phyloP scores from a whole-genome alignment of 2,888 invertebrate species.

The Coelopa pilipes region DNA sequence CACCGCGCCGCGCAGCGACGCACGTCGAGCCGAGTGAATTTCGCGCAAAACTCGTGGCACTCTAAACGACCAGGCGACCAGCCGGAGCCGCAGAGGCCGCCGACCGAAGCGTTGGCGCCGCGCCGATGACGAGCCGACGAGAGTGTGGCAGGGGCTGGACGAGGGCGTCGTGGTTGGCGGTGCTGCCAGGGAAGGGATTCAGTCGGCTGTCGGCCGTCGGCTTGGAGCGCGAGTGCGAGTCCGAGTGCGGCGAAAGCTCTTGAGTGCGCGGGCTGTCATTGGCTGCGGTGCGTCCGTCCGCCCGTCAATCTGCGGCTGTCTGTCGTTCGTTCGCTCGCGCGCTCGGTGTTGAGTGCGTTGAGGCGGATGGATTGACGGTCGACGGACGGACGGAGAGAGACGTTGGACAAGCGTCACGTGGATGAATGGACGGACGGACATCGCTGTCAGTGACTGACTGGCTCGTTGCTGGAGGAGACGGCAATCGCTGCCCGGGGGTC shows the following conservation, averaged over 20 bases:
- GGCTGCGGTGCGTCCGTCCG: neutral
- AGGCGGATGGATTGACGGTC: too few relatives aligned
- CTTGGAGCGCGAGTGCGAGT: neutral
- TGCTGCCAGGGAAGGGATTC: neutral
- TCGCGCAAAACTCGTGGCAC: slow-evolving; percentile 66
- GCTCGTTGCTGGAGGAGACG: too few relatives aligned
- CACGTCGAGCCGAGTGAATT: slow-evolving; percentile 52
- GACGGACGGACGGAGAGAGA: too few relatives aligned
- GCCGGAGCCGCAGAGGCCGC: slow-evolving; percentile 46
- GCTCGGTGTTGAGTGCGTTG: neutral
- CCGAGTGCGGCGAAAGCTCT: slow-evolving; percentile 18
- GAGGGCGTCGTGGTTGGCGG: slow-evolving; percentile 31
- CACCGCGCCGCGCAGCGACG: neutral
- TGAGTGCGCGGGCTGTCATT: slow-evolving; percentile 27
- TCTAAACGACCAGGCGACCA: slow-evolving; percentile 63
- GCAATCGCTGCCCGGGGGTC: too few relatives aligned
- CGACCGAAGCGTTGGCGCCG: slow-evolving; percentile 2
- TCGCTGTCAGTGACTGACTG: too few relatives aligned
- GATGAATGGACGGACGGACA: too few relatives aligned
- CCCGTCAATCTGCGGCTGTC: neutral
- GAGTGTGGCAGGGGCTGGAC: slow-evolving; percentile 22
- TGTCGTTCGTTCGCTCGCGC: neutral
- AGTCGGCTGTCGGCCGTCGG: neutral
- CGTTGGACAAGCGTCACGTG: too few relatives aligned
- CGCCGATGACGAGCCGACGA: slow-evolving; percentile 28